Percentiles rank a stretch among this genome's conserved stretches.
These are phyloP conservation scores for Panzeria rudis DNA, from an alignment of 2,888 invertebrate species.

Conservation along the genomic window DNA sequence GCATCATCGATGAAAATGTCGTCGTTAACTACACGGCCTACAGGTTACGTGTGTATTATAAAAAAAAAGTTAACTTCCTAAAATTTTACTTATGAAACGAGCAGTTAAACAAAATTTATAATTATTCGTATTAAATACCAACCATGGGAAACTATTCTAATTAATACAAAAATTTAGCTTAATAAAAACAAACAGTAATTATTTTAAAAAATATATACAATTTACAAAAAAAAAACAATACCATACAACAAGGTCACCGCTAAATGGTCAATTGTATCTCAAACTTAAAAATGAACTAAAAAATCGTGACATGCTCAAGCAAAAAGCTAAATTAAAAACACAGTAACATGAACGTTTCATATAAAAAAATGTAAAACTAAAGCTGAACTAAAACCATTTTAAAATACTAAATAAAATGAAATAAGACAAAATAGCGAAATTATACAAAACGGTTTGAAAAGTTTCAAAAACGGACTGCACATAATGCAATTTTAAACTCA, in stretches of 20 bases:
- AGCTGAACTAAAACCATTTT: conserved; percentile 32
- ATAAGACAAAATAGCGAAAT: conserved; percentile 4
- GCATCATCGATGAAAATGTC: no score
- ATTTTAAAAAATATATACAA: not conserved
- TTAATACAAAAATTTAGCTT: conserved; percentile 26
- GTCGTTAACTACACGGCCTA: no score
- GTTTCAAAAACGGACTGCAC: conserved; percentile 16
- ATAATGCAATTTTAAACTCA: conserved; percentile 36
- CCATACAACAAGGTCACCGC: conserved; percentile 55
- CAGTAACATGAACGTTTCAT: no score
- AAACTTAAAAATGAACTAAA: conserved; percentile 30
- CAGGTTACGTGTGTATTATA: not conserved
- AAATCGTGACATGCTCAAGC: conserved; percentile 57
- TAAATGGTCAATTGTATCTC: conserved; percentile 52
- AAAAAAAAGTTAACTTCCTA: not conserved
- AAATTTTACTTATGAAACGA: not conserved
- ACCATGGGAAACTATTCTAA: conserved; percentile 57
- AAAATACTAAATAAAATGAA: conserved; percentile 35
- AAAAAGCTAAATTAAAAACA: conserved; percentile 19
- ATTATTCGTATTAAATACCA: conserved; percentile 28
- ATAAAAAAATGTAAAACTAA: conserved; percentile 39
- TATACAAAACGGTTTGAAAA: conserved; percentile 13
- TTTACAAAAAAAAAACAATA: conserved; percentile 27
- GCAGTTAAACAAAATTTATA: conserved; percentile 26
- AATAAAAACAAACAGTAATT: conserved; percentile 26